Conservation (phyloP, 2,113 vertebrate genomes). For the Saccopteryx leptura region DNA sequence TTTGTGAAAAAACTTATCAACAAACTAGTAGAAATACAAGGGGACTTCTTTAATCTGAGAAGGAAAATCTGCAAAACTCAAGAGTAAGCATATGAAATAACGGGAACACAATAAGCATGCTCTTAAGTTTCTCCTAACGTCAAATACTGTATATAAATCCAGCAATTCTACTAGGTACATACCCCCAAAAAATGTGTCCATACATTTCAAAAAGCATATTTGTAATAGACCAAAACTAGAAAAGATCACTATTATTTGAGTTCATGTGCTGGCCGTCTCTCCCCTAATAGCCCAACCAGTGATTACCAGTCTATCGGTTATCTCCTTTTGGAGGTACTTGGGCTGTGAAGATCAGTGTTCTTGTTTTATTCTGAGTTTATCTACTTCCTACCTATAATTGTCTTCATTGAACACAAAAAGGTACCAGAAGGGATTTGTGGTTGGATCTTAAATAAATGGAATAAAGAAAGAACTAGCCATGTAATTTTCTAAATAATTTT, state of each 20-base stretch:
- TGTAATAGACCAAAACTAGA: neutral
- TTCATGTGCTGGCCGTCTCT: neutral
- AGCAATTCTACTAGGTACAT: neutral
- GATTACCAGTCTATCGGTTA: neutral
- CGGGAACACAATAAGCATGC: neutral
- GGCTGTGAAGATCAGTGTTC: neutral
- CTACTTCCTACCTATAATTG: neutral
- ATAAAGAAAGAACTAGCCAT: neutral
- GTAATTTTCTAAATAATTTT: constrained; percentile 60
- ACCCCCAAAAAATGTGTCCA: neutral
- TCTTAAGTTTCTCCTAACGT: neutral
- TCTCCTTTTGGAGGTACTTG: neutral
- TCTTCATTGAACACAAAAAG: constrained; percentile 35
- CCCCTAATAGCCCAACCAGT: neutral
- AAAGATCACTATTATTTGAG: neutral
- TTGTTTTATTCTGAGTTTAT: neutral
- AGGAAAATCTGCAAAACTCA: neutral
- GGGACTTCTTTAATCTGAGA: neutral
- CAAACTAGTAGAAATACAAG: neutral
- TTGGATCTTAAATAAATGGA: constrained; percentile 30
- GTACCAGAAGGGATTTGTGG: neutral
- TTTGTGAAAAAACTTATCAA: neutral
- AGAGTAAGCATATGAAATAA: neutral
- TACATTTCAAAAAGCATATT: neutral
- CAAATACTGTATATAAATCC: neutral